phyloP scores from a whole-genome alignment of 2,888 invertebrate species.

The Nemapogon koenigi region DNA sequence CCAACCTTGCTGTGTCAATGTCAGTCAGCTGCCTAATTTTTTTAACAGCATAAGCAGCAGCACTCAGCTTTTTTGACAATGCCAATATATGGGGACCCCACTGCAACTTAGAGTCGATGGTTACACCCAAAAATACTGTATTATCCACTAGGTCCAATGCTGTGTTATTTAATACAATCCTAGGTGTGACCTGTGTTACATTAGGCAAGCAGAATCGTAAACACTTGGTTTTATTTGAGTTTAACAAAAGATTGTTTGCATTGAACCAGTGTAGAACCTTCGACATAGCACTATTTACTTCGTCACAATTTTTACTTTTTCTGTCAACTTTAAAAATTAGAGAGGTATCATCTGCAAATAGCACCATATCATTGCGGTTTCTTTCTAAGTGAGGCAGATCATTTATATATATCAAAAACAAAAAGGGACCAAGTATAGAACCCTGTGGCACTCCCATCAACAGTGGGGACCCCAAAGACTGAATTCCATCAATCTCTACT shows the following conservation, averaged over 20 bases:
- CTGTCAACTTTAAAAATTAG: neutral
- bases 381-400: neutral
- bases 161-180: slow-evolving; percentile 5
- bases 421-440: neutral
- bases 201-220: slow-evolving; percentile 12
- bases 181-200: slow-evolving; percentile 9
- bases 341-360: slow-evolving; percentile 3
- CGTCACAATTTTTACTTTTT: too few relatives aligned
- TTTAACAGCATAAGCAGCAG: slow-evolving; percentile 14
- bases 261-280: slow-evolving; percentile 8
- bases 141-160: slow-evolving; percentile 6
- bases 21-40: slow-evolving; percentile 12
- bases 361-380: slow-evolving; percentile 2
- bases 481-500: too few relatives aligned
- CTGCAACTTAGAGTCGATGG: slow-evolving; percentile 11
- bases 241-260: slow-evolving; percentile 13
- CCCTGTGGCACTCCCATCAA: slow-evolving; percentile 4
- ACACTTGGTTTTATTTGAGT: slow-evolving; percentile 15
- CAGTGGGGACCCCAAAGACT: too few relatives aligned
- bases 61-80: slow-evolving; percentile 12
- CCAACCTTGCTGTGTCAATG: slow-evolving; percentile 8
- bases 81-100: slow-evolving; percentile 12
- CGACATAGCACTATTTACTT: too few relatives aligned
- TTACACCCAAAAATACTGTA: slow-evolving; percentile 11
- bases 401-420: slow-evolving; percentile 2